Base-by-base conservation (phyloP, 2,113 vertebrate genomes). In the Ciconia boyciana region DNA sequence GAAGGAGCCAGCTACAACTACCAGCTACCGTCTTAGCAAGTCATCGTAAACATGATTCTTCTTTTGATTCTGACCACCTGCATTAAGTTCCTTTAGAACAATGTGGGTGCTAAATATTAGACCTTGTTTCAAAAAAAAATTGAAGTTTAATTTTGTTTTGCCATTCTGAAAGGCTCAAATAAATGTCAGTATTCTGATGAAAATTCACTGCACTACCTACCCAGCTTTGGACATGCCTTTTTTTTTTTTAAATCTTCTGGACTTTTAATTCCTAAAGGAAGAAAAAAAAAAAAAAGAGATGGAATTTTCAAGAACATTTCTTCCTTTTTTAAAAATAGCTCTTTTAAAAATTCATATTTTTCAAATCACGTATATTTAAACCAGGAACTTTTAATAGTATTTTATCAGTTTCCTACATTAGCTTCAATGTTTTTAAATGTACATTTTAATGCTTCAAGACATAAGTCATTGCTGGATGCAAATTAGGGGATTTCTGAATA, bases 391-490 rank as follows among this genome's bases (percentile, higher is more conserved):
- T 86, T 71, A 89, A 88, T 54, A 86, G 62, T 58, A 43, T 94
- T 97, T 95, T 95, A 84, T 89, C 81, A 62, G 64, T 93, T 88
- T 74, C 75, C 68, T 80, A 32, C 39, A 66, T 90, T 94, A 90
- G 52, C 51, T 55, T 89, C 81, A 83, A 3, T 83, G 60, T 80
- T 96, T 91, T 95, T 44, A 93, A 94, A 89, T 94, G 78, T 83
- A 77, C 39, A 68, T 94, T 94, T 97, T 97, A 97, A 96, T 94
- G 89, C 89, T 91, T 87, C 29, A 51, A 95, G 85, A 70, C 49
- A 11, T 72, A 94, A 94, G 68, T 80, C 34, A 66, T 83, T 93
- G 84, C 88, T 94, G 82, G 75, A 90, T 93, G 65, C 62, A 94
- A 94, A 94, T 88, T 66, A 80, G 39, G 26, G 70, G 54, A 83